Evolutionary conservation across 37 sponge, comb jelly and placozoan genomes (phyloP).

Genomic region (Tethya wilhelma): DNA sequence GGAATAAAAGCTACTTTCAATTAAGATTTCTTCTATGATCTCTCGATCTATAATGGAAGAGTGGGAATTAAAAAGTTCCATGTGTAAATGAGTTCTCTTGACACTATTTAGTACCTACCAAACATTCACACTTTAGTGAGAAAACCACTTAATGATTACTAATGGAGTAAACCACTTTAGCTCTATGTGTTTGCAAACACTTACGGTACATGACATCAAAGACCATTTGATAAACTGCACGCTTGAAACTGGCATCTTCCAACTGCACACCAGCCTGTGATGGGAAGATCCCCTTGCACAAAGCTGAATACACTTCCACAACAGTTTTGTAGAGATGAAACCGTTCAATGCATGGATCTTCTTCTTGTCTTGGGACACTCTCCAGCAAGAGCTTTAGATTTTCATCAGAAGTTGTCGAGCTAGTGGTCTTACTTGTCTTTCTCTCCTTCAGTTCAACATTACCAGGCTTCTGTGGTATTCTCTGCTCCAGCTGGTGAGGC

Average conservation of each 20-base stretch:
- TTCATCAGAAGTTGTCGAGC: background rate
- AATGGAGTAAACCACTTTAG: background rate
- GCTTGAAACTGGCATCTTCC: background rate
- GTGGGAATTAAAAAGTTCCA: background rate
- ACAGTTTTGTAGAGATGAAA: conserved; percentile 18
- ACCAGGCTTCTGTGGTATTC: background rate
- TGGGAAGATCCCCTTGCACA: background rate
- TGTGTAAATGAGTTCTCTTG: background rate
- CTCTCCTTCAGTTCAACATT: background rate
- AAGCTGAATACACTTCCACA: conserved; percentile 14
- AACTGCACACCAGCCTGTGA: background rate
- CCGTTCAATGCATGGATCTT: conserved; percentile 7
- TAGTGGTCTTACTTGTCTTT: background rate
- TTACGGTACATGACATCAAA: conserved; percentile 59
- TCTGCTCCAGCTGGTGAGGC: background rate
- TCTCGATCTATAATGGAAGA: conserved; percentile 28
- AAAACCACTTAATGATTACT: background rate
- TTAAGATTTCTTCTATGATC: conserved; percentile 42
- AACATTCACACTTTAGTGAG: background rate
- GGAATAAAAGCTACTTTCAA: conserved; percentile 66
- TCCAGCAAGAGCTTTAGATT: background rate
- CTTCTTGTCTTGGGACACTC: background rate
- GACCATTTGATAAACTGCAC: conserved; percentile 42
- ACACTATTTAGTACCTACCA: background rate
- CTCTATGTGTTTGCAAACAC: background rate